Evolutionary conservation across 2,888 invertebrate species (phyloP), one percentile per base, ranked within the genome.

Genomic region (Theristus sp.): DNA sequence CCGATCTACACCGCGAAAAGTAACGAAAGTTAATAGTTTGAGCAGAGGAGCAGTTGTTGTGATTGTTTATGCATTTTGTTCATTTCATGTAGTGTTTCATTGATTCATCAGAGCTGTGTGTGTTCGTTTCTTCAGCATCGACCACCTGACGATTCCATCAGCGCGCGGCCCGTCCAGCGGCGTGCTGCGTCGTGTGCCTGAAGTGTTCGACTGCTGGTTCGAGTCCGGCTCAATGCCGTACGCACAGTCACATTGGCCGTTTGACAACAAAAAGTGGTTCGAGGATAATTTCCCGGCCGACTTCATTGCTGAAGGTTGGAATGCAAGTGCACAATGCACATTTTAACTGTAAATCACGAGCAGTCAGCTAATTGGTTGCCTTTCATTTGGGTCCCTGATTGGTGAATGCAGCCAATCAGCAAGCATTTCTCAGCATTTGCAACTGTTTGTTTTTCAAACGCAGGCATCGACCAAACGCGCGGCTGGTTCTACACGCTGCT

Each of bases 131-230:
- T 38, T 38, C 69, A 81, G 82, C 70, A 85, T 98, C 66, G 98
- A 99, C 76, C 81, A 85, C 69, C 79, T 98, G 63, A 86, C 86
- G 70, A 96, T 98, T 68, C 93, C 94, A 0, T 96, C 96, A 0
- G 80, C 80, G 60, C 80, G 84, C 46, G 93, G 90, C 6, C 82
- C 84, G 62, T n/a, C n/a, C n/a, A n/a, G n/a, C n/a, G 88, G 90
- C 2, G 86, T 87, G 20, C 77, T 99, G 31, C 82, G 81, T 64
- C 82, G 98, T 60, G 84, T 98, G 2, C 73, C 84, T 0, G 93
- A 96, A 77, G 96, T 99, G 0, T 99, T 99, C 76, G 98, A 99
- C 76, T 99, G 98, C 74, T 99, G 98, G 98, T 99, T 99, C 77
- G 98, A 99, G 75, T 93, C 93, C 0, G 96, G 98, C 2, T 89